Conservation (phyloP, 1,140 invertebrate genomes). For the Lysiphlebus fabarum region DNA sequence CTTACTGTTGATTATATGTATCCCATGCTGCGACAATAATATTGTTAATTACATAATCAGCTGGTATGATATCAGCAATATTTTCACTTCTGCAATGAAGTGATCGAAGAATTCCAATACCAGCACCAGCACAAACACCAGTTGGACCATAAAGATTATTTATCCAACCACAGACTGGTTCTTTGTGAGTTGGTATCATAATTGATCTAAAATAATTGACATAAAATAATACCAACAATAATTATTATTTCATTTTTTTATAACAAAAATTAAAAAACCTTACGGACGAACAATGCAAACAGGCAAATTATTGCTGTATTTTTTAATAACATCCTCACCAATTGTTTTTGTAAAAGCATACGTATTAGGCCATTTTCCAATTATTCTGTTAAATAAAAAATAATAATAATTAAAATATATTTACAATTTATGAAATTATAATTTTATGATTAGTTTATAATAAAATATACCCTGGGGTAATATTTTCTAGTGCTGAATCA, state of each 20-base stretch:
- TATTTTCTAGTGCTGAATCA: slow-evolving; percentile 41
- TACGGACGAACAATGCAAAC: slow-evolving; percentile 66
- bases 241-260: too few relatives aligned
- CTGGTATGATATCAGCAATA: slow-evolving; percentile 81
- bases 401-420: slow-evolving; percentile 41
- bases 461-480: slow-evolving; percentile 54
- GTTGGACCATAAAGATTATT: slow-evolving; percentile 83
- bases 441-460: slow-evolving; percentile 28
- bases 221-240: too few relatives aligned
- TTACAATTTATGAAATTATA: slow-evolving; percentile 3
- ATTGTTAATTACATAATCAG: slow-evolving; percentile 81
- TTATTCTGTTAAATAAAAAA: slow-evolving; percentile 53
- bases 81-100: slow-evolving; percentile 63
- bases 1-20: slow-evolving; percentile 54
- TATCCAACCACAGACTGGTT: slow-evolving; percentile 75
- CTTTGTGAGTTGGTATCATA: slow-evolving; percentile 72
- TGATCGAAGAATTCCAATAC: slow-evolving; percentile 70
- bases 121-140: slow-evolving; percentile 65
- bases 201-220: slow-evolving; percentile 52
- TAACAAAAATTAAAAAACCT: too few relatives aligned
- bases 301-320: slow-evolving; percentile 68
- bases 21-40: slow-evolving; percentile 72
- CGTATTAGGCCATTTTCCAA: slow-evolving; percentile 78
- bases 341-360: slow-evolving; percentile 83
- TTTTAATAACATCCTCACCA: slow-evolving; percentile 70